Evolutionary conservation across 2,113 vertebrate species (phyloP).

Genomic region (Lampris megalopsis): DNA sequence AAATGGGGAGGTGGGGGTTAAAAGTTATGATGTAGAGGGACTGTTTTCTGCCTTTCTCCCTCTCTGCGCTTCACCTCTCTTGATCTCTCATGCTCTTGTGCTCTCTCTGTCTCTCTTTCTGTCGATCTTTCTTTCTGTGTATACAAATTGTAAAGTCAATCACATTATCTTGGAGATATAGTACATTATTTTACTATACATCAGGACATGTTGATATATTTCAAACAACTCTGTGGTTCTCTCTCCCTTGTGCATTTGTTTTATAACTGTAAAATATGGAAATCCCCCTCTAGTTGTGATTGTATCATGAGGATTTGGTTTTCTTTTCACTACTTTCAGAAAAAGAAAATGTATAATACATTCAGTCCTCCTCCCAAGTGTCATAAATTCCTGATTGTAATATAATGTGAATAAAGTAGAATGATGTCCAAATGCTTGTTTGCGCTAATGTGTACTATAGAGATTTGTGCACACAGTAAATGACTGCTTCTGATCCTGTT

Average conservation of each 20-base stretch:
- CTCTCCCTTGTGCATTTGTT: slow-evolving; percentile 46
- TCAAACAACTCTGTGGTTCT: slow-evolving; percentile 36
- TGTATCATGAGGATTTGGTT: slow-evolving; percentile 34
- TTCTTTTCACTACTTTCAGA: slow-evolving; percentile 33
- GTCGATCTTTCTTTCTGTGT: slow-evolving; percentile 43
- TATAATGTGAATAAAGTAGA: slow-evolving; percentile 74
- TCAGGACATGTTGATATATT: slow-evolving; percentile 27
- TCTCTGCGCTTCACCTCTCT: slow-evolving; percentile 58
- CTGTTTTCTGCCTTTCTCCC: slow-evolving; percentile 80
- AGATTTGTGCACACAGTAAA: slow-evolving; percentile 30
- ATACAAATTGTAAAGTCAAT: slow-evolving; percentile 53
- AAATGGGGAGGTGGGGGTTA: slow-evolving; percentile 44
- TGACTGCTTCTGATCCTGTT: slow-evolving; percentile 69
- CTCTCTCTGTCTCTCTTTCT: slow-evolving; percentile 50
- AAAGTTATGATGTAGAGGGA: slow-evolving; percentile 42
- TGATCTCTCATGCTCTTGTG: background rate
- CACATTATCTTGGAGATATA: slow-evolving; percentile 25
- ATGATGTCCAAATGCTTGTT: slow-evolving; percentile 43
- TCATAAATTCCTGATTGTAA: slow-evolving; percentile 58
- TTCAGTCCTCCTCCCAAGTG: slow-evolving; percentile 24
- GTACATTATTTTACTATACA: slow-evolving; percentile 23
- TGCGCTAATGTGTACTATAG: slow-evolving; percentile 42
- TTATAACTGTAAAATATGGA: slow-evolving; percentile 46
- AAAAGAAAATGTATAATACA: slow-evolving; percentile 13
- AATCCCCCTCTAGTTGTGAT: slow-evolving; percentile 27